Conservation (phyloP, 2,797 vertebrate genomes). For the Anguilla megastoma region DNA sequence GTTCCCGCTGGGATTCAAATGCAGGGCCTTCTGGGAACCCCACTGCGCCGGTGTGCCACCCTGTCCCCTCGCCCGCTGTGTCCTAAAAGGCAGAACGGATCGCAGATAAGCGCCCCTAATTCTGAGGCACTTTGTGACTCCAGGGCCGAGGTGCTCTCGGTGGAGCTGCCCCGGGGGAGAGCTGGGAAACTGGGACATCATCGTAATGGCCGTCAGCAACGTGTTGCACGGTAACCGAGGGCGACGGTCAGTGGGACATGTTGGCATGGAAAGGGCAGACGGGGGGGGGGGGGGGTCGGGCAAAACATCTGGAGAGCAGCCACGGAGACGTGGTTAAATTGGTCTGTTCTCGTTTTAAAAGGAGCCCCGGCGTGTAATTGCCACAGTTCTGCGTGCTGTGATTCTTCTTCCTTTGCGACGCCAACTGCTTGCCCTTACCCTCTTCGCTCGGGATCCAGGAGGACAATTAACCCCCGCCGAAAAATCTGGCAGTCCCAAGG, state of each 20-base stretch:
- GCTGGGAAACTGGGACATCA: neutral
- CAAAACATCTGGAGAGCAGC: neutral
- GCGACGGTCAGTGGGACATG: neutral
- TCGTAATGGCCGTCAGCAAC: neutral
- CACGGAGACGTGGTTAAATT: neutral
- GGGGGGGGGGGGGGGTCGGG: neutral
- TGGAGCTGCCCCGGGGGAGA: neutral
- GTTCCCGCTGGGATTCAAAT: no score
- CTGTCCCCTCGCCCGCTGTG: neutral
- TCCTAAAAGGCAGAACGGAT: neutral
- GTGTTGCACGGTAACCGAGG: neutral
- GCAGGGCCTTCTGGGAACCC: no score
- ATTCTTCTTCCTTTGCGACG: conserved; percentile 2
- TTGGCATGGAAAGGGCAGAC: neutral
- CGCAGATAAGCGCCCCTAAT: neutral
- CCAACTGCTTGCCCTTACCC: neutral
- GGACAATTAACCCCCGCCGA: neutral
- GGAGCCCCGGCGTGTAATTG: neutral
- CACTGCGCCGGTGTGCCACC: neutral
- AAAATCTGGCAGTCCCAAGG: neutral
- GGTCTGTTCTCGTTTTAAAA: neutral
- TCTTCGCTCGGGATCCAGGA: neutral
- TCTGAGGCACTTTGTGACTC: neutral
- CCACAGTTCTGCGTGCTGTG: neutral
- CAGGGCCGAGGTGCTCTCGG: neutral